phyloP scores from a whole-genome alignment of 2,113 vertebrate genomes.

The Numida meleagris region DNA sequence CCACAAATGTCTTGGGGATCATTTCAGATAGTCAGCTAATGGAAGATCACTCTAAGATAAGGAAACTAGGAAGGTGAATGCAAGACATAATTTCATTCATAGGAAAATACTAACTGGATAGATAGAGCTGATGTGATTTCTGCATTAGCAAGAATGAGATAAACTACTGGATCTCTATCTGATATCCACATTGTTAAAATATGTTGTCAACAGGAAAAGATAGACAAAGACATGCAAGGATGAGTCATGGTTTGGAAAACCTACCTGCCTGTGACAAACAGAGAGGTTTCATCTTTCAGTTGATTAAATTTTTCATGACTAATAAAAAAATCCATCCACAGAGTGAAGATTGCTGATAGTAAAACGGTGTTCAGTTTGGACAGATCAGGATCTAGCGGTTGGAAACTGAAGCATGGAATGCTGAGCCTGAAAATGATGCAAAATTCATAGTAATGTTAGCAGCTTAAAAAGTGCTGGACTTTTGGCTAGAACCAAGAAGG shows the following conservation, averaged over 20 bases:
- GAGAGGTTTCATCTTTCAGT: neutral
- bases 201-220: neutral
- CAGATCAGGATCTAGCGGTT: constrained; percentile 24
- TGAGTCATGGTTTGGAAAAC: constrained; percentile 32
- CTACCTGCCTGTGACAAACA: neutral
- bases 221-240: constrained; percentile 23
- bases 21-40: neutral
- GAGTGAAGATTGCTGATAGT: constrained; percentile 36
- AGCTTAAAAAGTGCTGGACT: neutral
- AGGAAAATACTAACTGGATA: neutral
- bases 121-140: neutral
- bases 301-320: constrained; percentile 24
- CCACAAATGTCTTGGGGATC: neutral
- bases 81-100: neutral
- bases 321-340: neutral
- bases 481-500: neutral
- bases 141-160: neutral
- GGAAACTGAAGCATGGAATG: constrained; percentile 44
- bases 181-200: neutral
- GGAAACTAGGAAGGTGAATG: neutral
- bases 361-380: constrained; percentile 22
- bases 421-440: neutral
- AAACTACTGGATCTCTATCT: neutral
- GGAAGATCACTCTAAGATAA: neutral
- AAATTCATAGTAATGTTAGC: neutral